Percentiles rank a stretch among this genome's conserved stretches.
Evolutionary conservation across 2,113 vertebrate genomes (phyloP).

Genomic region (Pelobates fuscus): DNA sequence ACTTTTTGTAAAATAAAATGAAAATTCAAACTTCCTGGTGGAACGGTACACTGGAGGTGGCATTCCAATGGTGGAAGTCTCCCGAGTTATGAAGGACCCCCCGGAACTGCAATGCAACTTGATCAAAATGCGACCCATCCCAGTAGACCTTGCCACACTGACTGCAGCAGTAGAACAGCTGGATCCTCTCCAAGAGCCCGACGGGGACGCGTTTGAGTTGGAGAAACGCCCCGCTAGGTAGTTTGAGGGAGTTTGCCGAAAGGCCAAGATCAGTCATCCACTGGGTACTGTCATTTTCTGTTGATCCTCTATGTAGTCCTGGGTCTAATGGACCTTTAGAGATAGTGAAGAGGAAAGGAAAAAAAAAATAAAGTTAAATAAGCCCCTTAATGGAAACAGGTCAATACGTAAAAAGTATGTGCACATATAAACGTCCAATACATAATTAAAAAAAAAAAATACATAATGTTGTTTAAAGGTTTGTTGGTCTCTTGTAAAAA

Average conservation of each 20-base stretch:
- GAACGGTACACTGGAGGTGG: too few relatives aligned
- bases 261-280: slow-evolving; percentile 57
- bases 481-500: too few relatives aligned
- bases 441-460: too few relatives aligned
- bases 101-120: slow-evolving; percentile 68
- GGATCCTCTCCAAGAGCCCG: slow-evolving; percentile 65
- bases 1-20: too few relatives aligned
- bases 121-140: slow-evolving; percentile 83
- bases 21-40: too few relatives aligned
- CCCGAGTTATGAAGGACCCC: slow-evolving; percentile 62
- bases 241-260: slow-evolving; percentile 8
- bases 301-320: accelerated
- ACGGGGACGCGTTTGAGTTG: slow-evolving; percentile 70
- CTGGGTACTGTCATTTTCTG: slow-evolving; percentile 51
- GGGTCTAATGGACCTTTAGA: not conserved
- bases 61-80: not conserved
- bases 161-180: slow-evolving; percentile 77
- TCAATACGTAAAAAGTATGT: too few relatives aligned
- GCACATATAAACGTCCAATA: too few relatives aligned
- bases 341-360: too few relatives aligned
- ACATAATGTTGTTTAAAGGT: too few relatives aligned
- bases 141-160: slow-evolving; percentile 87
- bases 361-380: too few relatives aligned
- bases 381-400: too few relatives aligned
- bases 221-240: slow-evolving; percentile 54